phyloP scores from a whole-genome alignment of 2,797 vertebrate genomes.

The Trachops cirrhosus region DNA sequence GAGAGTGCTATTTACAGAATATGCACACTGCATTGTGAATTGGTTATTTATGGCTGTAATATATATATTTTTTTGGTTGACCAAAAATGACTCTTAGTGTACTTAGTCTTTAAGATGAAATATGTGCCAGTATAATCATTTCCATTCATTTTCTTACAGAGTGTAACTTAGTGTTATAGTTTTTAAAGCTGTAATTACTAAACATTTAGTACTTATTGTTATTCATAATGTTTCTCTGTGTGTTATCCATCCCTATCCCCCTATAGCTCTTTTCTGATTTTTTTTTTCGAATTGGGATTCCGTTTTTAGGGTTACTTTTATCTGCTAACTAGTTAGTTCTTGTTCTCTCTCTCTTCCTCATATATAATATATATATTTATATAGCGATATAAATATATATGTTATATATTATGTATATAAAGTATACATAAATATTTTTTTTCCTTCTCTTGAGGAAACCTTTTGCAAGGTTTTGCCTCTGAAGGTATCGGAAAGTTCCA shows the following conservation, averaged over 20 bases:
- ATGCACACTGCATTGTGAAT: not conserved
- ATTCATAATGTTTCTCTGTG: not conserved
- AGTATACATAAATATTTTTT: not conserved
- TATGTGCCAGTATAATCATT: not conserved
- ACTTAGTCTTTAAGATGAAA: not conserved
- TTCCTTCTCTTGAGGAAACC: not conserved
- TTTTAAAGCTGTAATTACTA: not conserved
- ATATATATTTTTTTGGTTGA: not conserved
- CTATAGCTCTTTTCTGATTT: not conserved
- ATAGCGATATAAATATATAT: not conserved
- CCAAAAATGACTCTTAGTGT: not conserved
- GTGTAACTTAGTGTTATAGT: not conserved
- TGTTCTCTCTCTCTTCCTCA: not conserved
- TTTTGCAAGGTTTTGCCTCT: not conserved
- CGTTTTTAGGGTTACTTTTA: not conserved
- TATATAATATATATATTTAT: not conserved
- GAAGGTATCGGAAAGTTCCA: not conserved
- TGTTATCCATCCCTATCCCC: not conserved
- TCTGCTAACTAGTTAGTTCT: not conserved
- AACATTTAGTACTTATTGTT: slow-evolving; percentile 12
- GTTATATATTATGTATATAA: too few species aligned
- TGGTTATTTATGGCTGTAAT: not conserved
- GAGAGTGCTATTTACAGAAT: not conserved
- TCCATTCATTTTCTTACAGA: not conserved
- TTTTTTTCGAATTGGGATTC: not conserved